Conservation (phyloP, 2,797 vertebrate genomes). For the Euphonia xanthogaster region DNA sequence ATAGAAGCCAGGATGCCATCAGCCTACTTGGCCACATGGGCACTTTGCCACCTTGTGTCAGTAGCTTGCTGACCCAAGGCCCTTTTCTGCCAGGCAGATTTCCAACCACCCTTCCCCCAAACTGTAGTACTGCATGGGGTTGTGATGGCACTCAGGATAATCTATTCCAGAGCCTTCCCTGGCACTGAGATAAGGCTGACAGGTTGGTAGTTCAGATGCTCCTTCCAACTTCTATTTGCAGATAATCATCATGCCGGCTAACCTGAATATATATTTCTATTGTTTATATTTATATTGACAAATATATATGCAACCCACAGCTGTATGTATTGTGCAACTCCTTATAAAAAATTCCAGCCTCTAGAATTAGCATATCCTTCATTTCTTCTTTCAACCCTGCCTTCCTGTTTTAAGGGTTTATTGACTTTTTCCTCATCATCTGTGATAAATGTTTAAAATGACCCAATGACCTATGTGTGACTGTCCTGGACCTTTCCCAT, state of each 20-base stretch:
- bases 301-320: neutral
- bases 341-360: neutral
- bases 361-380: neutral
- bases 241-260: neutral
- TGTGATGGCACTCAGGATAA: neutral
- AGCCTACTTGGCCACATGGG: neutral
- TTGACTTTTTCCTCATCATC: neutral
- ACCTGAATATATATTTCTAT: neutral
- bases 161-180: neutral
- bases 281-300: neutral
- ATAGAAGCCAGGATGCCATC: neutral
- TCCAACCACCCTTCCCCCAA: neutral
- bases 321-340: accelerated
- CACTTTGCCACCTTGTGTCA: neutral
- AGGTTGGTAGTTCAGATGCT: neutral
- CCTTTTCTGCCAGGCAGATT: accelerated
- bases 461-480: neutral
- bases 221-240: neutral
- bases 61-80: too few relatives aligned
- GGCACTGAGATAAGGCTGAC: neutral
- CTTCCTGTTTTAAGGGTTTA: neutral
- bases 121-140: neutral
- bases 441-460: neutral
- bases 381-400: neutral
- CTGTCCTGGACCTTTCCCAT: neutral